phyloP scores from a whole-genome alignment of 1,140 invertebrate genomes.

The Camponotus pennsylvanicus region DNA sequence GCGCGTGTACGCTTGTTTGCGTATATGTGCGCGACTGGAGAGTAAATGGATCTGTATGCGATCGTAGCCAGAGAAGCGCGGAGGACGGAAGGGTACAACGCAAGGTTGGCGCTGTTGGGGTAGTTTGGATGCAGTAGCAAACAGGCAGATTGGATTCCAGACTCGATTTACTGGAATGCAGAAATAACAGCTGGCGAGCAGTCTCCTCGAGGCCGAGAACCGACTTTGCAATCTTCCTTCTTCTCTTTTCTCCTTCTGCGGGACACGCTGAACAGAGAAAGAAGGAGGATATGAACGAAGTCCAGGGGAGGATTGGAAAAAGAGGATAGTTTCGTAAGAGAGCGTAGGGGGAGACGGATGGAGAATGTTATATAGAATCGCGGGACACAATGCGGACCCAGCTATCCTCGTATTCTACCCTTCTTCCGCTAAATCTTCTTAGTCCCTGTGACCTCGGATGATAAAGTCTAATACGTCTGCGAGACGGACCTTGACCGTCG shows the following conservation, averaged over 20 bases:
- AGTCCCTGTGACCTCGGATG: slow-evolving; percentile 63
- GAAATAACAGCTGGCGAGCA: slow-evolving; percentile 80
- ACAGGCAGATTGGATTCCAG: slow-evolving; percentile 81
- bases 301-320: background rate
- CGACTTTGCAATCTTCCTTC: slow-evolving; percentile 75
- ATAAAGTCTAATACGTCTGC: slow-evolving; percentile 66
- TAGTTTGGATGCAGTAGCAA: slow-evolving; percentile 76
- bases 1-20: background rate
- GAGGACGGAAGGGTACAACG: slow-evolving; percentile 63
- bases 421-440: slow-evolving; percentile 68
- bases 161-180: slow-evolving; percentile 82
- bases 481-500: slow-evolving; percentile 69
- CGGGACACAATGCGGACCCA: slow-evolving; percentile 48
- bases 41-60: slow-evolving; percentile 24
- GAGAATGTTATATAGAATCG: slow-evolving; percentile 28
- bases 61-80: slow-evolving; percentile 46
- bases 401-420: background rate
- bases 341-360: background rate
- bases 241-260: slow-evolving; percentile 54
- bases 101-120: slow-evolving; percentile 44
- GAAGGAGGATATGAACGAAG: slow-evolving; percentile 64
- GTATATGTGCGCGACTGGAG: background rate
- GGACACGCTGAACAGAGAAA: slow-evolving; percentile 6
- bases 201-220: slow-evolving; percentile 73
- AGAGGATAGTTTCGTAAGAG: slow-evolving; percentile 51